Conservation (phyloP, 2,797 vertebrate genomes). For the Falco biarmicus region DNA sequence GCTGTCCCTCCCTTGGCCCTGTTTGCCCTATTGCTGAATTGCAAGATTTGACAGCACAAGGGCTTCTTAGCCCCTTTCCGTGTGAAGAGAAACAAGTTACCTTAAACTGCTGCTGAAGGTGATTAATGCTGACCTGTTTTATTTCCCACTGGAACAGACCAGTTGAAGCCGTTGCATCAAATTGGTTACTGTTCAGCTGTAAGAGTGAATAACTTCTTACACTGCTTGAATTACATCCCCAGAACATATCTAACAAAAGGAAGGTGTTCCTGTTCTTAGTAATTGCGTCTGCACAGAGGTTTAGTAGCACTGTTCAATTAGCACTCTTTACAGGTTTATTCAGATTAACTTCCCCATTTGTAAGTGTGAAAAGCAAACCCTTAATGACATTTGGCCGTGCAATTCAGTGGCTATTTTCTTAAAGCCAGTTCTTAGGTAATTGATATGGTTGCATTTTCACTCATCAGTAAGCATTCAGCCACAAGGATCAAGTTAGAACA, state of each 20-base stretch:
- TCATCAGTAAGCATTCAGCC: constrained; percentile 45
- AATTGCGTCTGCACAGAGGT: background rate
- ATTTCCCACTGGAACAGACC: background rate
- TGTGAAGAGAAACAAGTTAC: background rate
- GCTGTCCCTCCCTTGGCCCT: background rate
- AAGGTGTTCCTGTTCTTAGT: background rate
- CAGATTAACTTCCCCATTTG: background rate
- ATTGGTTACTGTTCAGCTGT: background rate
- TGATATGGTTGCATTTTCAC: background rate
- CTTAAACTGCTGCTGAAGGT: background rate
- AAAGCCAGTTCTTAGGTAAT: background rate
- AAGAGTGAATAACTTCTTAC: background rate
- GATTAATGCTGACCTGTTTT: background rate
- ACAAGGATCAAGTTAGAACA: background rate
- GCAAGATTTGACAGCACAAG: background rate
- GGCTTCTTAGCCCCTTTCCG: background rate
- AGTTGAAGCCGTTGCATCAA: background rate
- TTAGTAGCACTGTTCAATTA: background rate
- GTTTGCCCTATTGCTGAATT: background rate
- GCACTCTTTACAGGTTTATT: background rate
- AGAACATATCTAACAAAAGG: background rate
- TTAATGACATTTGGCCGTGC: background rate
- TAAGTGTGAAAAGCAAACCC: background rate
- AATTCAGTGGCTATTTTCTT: background rate
- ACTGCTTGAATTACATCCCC: background rate